A percentile compares a stretch with the other conserved stretches of the same genome.
Conservation (phyloP, 1,140 invertebrate species). For the Heliconius eleuchia region DNA sequence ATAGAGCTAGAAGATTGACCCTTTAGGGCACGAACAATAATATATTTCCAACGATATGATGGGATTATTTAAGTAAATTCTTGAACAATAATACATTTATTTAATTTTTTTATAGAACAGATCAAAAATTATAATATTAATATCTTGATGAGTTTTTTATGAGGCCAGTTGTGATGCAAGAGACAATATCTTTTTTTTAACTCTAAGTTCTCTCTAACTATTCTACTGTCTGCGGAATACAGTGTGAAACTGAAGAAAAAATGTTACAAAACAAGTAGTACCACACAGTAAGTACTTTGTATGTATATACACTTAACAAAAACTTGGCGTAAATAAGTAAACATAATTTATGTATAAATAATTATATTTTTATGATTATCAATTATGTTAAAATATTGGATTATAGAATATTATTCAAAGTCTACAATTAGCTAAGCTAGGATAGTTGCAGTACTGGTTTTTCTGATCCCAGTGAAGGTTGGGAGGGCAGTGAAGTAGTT, state of each 20-base stretch:
- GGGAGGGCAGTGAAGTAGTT: conserved; percentile 44
- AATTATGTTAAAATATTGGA: neutral
- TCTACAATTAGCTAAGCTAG: conserved; percentile 37
- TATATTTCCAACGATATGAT: neutral
- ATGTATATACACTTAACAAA: too few species aligned
- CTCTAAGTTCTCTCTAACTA: too few species aligned
- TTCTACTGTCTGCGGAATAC: too few species aligned
- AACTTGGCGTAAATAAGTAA: neutral
- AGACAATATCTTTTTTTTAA: too few species aligned
- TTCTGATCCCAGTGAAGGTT: conserved; percentile 48
- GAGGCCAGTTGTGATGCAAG: too few species aligned
- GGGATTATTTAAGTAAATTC: neutral
- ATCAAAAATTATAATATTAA: too few species aligned
- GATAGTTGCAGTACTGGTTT: conserved; percentile 45
- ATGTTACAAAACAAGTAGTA: neutral
- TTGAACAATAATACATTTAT: neutral
- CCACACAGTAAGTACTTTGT: too few species aligned
- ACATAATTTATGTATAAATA: neutral
- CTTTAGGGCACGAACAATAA: conserved; percentile 1
- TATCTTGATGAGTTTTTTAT: too few species aligned
- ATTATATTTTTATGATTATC: neutral
- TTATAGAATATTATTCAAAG: neutral
- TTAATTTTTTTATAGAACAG: neutral
- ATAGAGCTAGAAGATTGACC: neutral
- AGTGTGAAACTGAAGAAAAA: neutral